A percentile compares a stretch with the other conserved stretches of the same genome.
phyloP scores from a whole-genome alignment of 2,797 vertebrate species.

The Enteromius afrohamiltoni region DNA sequence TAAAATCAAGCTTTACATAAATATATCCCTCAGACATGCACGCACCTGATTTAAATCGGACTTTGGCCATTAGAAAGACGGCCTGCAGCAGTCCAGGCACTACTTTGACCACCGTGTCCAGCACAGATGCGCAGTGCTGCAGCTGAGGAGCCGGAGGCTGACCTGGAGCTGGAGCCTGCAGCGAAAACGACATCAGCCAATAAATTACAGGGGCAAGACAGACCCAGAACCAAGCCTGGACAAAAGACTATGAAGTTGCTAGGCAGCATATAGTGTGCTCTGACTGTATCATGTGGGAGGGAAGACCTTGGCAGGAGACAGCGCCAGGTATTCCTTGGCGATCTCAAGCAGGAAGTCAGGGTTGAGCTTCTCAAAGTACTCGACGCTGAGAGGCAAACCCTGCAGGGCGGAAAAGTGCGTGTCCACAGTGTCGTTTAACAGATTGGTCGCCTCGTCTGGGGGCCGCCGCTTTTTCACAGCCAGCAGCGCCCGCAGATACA shows the following conservation, averaged over 20 bases:
- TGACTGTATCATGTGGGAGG: neutral
- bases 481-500: slow-evolving; percentile 85
- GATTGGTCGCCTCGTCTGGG: slow-evolving; percentile 84
- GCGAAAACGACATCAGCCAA: slow-evolving; percentile 15
- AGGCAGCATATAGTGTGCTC: neutral
- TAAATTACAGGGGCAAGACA: neutral
- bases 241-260: neutral
- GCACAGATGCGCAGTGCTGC: slow-evolving; percentile 85
- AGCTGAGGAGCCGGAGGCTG: slow-evolving; percentile 85
- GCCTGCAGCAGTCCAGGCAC: slow-evolving; percentile 90
- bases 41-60: slow-evolving; percentile 91
- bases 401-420: slow-evolving; percentile 89
- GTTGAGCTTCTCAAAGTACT: slow-evolving; percentile 95
- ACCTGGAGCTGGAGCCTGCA: slow-evolving; percentile 83
- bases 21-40: slow-evolving; percentile 5
- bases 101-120: slow-evolving; percentile 91
- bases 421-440: slow-evolving; percentile 92
- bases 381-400: slow-evolving; percentile 89
- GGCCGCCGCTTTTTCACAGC: slow-evolving; percentile 83
- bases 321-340: slow-evolving; percentile 86
- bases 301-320: slow-evolving; percentile 89
- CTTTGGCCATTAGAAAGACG: slow-evolving; percentile 88
- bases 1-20: neutral
- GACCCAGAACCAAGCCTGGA: neutral
- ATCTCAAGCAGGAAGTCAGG: slow-evolving; percentile 95